phyloP scores from a whole-genome alignment of 2,113 vertebrate genomes.

The Oriolus oriolus region DNA sequence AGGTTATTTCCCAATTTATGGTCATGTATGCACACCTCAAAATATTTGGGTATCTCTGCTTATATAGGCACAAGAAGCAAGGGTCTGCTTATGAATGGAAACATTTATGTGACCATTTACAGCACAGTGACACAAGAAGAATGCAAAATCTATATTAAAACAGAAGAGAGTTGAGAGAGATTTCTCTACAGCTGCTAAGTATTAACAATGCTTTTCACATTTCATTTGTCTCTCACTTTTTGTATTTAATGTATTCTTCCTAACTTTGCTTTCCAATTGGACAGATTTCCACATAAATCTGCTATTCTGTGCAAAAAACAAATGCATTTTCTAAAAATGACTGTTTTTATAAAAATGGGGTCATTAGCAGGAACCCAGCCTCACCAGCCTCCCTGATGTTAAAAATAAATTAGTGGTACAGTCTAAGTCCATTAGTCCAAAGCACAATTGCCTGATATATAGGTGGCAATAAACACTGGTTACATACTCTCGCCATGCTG shows the following conservation, averaged over 20 bases:
- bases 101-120: not conserved
- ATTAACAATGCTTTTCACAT: not conserved
- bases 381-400: not conserved
- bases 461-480: not conserved
- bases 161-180: not conserved
- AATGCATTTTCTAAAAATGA: not conserved
- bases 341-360: not conserved
- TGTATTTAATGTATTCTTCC: not conserved
- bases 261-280: not conserved
- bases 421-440: not conserved
- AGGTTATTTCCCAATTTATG: not conserved
- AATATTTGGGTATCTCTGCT: not conserved
- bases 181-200: not conserved
- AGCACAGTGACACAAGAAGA: not conserved
- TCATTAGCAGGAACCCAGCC: not conserved
- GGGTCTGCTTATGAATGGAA: not conserved
- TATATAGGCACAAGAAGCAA: not conserved
- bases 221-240: not conserved
- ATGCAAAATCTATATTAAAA: not conserved
- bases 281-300: not conserved
- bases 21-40: not conserved
- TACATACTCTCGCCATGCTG: not conserved
- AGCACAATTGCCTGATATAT: not conserved
- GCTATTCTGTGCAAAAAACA: not conserved
- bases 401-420: not conserved